A percentile compares a stretch with the other conserved stretches of the same genome.
phyloP scores from a whole-genome alignment of 1,140 invertebrate genomes.

The Brachionus plicatilis region DNA sequence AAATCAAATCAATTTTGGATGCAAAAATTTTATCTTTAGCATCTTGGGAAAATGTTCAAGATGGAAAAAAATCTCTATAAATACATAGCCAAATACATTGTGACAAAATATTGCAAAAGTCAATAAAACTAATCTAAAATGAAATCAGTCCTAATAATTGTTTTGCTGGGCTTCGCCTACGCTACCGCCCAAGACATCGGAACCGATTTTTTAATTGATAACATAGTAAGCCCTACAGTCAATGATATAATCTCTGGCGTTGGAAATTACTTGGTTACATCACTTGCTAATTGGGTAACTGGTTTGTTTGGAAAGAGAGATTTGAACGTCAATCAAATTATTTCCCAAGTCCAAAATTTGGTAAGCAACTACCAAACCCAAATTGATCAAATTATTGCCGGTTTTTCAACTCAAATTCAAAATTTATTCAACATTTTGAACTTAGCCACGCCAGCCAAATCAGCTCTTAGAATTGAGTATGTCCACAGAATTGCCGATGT shows the following conservation, averaged over 20 bases:
- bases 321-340: not conserved
- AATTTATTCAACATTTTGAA: constrained; percentile 21
- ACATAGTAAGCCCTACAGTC: not conserved
- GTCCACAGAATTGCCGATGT: not conserved
- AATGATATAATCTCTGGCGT: not conserved
- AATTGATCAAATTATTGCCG: not conserved
- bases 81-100: not conserved
- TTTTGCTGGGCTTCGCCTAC: not conserved
- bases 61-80: not conserved
- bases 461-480: not conserved
- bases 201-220: not conserved
- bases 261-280: not conserved
- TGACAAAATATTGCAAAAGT: not conserved
- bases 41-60: not conserved
- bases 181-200: not conserved
- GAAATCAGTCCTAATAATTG: constrained; percentile 4
- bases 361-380: not conserved
- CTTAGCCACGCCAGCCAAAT: not conserved
- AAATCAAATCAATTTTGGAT: not conserved
- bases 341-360: constrained; percentile 11
- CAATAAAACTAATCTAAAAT: not conserved
- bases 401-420: not conserved
- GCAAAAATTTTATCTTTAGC: not conserved
- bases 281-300: not conserved
- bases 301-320: constrained; percentile 26